phyloP scores from a whole-genome alignment of 2,113 vertebrate genomes.

The Acrocephalus arundinaceus region DNA sequence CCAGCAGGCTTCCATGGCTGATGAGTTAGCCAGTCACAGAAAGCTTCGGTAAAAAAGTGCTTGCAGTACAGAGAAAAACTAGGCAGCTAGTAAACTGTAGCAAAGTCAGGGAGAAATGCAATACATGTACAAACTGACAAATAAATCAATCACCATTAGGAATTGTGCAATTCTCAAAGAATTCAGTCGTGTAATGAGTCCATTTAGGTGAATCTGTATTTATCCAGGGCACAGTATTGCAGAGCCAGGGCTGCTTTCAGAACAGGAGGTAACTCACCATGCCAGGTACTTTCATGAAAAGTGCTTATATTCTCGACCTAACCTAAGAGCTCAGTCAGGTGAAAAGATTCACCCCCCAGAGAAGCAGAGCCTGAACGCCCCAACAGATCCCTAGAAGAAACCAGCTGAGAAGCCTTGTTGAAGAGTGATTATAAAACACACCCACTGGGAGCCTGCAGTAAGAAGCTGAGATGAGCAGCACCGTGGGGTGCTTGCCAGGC shows the following conservation, averaged over 20 bases:
- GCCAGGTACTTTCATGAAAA: background rate
- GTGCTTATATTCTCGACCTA: background rate
- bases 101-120: background rate
- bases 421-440: background rate
- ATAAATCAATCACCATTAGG: background rate
- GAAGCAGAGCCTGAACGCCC: background rate
- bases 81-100: background rate
- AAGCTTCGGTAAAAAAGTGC: background rate
- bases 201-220: background rate
- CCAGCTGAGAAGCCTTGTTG: background rate
- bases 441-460: background rate
- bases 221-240: background rate
- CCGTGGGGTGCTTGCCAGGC: background rate
- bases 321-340: background rate
- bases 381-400: background rate
- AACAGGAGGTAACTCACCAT: background rate
- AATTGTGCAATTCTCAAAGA: background rate
- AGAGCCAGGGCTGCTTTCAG: background rate
- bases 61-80: background rate
- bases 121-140: background rate
- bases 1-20: background rate
- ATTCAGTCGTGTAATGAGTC: background rate
- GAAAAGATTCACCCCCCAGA: background rate
- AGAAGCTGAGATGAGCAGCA: background rate
- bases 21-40: background rate